A percentile compares a stretch with the other conserved stretches of the same genome.
Evolutionary conservation across 2,888 invertebrate species (phyloP).

Genomic region (Sympetrum striolatum): DNA sequence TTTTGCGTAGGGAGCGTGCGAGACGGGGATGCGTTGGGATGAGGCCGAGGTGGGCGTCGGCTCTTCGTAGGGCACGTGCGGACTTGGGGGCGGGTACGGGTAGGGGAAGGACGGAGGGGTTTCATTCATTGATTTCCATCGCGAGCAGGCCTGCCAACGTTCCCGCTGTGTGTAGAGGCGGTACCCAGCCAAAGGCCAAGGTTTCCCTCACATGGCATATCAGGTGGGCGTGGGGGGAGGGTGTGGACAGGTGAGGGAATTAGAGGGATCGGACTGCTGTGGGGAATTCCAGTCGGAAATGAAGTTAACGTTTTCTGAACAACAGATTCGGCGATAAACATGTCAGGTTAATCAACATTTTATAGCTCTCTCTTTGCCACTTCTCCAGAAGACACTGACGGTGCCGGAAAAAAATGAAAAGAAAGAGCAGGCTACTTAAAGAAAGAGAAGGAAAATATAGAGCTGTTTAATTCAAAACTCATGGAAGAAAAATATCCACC

Average conservation of each 20-base stretch:
- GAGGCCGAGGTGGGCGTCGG: not conserved
- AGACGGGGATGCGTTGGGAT: not conserved
- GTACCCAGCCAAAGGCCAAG: not conserved
- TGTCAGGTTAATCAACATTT: not conserved
- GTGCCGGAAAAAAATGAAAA: too few relatives aligned
- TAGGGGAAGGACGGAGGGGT: not conserved
- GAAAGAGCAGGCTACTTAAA: not conserved
- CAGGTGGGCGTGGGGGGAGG: not conserved
- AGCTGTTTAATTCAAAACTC: too few relatives aligned
- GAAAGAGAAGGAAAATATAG: not conserved
- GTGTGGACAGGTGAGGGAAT: not conserved
- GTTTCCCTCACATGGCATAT: not conserved
- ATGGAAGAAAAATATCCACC: too few relatives aligned
- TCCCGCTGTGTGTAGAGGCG: not conserved
- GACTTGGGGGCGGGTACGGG: not conserved
- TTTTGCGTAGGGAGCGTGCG: not conserved
- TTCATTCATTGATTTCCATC: not conserved
- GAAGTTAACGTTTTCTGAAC: not conserved
- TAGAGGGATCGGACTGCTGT: not conserved
- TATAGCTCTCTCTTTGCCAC: not conserved
- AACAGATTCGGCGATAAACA: not conserved
- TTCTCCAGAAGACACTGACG: not conserved
- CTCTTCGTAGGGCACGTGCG: not conserved
- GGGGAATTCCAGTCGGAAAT: not conserved
- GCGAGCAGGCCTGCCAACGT: not conserved